Evolutionary conservation across 1,140 invertebrate species (phyloP).

Genomic region (Hirudo medicinalis): DNA sequence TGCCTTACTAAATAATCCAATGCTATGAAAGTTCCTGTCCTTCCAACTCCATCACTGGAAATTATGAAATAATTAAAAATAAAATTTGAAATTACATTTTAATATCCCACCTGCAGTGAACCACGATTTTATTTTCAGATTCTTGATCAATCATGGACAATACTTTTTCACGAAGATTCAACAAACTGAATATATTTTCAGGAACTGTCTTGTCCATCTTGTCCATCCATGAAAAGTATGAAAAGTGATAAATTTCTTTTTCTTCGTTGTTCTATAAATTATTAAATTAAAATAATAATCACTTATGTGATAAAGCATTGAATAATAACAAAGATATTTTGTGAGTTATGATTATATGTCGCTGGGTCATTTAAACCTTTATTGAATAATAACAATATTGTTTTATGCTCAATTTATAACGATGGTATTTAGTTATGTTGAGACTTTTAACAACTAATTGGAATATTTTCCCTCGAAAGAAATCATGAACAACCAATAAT

Average conservation of each 20-base stretch:
- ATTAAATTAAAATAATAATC: too few species aligned
- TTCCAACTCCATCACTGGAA: constrained; percentile 7
- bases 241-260: not conserved
- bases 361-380: too few species aligned
- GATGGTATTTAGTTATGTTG: too few species aligned
- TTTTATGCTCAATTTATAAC: too few species aligned
- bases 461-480: too few species aligned
- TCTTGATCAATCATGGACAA: not conserved
- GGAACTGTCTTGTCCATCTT: not conserved
- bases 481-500: too few species aligned
- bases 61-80: not conserved
- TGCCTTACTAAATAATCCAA: constrained; percentile 8
- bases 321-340: too few species aligned
- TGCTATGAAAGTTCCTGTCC: constrained; percentile 14
- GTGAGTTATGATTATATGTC: too few species aligned
- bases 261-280: too few species aligned
- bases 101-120: constrained; percentile 3
- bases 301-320: too few species aligned
- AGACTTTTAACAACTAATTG: too few species aligned
- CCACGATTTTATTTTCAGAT: not conserved
- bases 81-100: not conserved
- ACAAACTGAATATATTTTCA: constrained; percentile 7
- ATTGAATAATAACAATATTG: too few species aligned
- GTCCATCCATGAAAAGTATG: not conserved
- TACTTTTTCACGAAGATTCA: not conserved